phyloP scores from a whole-genome alignment of 2,797 vertebrate genomes.

The Sebastes aleutianus region DNA sequence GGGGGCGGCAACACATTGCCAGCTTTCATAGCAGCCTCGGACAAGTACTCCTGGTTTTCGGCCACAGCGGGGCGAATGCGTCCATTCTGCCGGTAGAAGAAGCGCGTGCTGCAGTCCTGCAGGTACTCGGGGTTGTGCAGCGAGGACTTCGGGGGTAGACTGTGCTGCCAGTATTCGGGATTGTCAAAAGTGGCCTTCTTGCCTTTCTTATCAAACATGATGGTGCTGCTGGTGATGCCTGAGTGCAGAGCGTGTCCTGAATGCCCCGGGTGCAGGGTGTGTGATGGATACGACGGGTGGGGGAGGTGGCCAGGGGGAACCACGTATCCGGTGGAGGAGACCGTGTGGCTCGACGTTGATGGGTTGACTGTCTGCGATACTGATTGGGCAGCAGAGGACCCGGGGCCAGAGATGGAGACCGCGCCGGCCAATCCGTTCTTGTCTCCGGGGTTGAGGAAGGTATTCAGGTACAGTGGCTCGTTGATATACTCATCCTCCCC shows the following conservation, averaged over 20 bases:
- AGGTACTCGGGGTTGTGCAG: conserved; percentile 97
- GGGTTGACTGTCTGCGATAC: conserved; percentile 75
- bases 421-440: conserved; percentile 83
- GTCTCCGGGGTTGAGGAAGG: conserved; percentile 89
- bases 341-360: conserved; percentile 69
- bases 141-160: conserved; percentile 93
- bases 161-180: conserved; percentile 99
- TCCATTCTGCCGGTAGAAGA: conserved; percentile 98
- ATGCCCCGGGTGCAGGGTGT: conserved; percentile 79
- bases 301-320: conserved; percentile 73
- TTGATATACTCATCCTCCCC: conserved; percentile 93
- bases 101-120: conserved; percentile 99
- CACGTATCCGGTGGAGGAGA: conserved; percentile 73
- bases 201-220: conserved; percentile 88
- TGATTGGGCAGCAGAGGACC: conserved; percentile 72
- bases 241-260: conserved; percentile 80
- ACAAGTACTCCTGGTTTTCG: conserved; percentile 98
- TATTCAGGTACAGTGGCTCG: conserved; percentile 97
- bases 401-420: conserved; percentile 70
- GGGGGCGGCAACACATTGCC: conserved; percentile 95
- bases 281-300: conserved; percentile 79
- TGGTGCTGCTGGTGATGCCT: conserved; percentile 79
- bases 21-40: conserved; percentile 96
- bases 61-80: conserved; percentile 96
- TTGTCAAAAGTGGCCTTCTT: conserved; percentile 97